Evolutionary conservation across 30 jellyfish, hydroid and myxozoan species (phyloP), one percentile per base, ranked within the genome.

Genomic region (Hydractinia symbiolongicarpus): DNA sequence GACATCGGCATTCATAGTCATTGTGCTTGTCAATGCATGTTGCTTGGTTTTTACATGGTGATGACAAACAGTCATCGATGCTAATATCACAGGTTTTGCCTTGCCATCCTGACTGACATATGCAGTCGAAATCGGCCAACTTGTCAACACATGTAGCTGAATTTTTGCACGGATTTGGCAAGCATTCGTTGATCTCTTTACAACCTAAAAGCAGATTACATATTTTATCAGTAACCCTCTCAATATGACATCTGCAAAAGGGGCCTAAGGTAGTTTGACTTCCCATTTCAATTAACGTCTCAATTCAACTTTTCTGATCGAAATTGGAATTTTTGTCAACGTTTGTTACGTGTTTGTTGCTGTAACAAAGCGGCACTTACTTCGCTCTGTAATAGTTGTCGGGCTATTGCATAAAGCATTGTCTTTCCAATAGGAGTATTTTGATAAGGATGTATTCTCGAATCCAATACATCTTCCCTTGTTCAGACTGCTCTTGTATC

Each of bases 41-140:
- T 13, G 68, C 80, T n/a, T 71, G 17, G n/a, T 71, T 71, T 50
- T 71, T 49, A 5, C 80, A 71, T 6, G 60, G 55, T 4, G 7
- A 8, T 9, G 55, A 4, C 8, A 5, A 5, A 15, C 80, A 71
- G 9, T 71, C 80, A 20, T 71, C 7, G 54, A 20, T 71, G 13
- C 51, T 15, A 7, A 5, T 15, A 30, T 54, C 83, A 60, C 86
- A 78, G 9, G 44, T 55, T 20, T 30, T 60, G 15, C 86, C 86
- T 14, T 16, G 6, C 86, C 86, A 78, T 54, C 86, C 86, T 11
- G 86, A 81, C 17, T 0, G 19, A 78, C 86, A 78, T 7, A 5
- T 8, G 58, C 86, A 78, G n/a, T 77, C 51, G 21, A 11, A 67
- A 20, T 67, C 21, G 4, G 14, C 51, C 14, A 67, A 10, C 50